A percentile compares a stretch with the other conserved stretches of the same genome.
These are phyloP conservation scores for Orthonevra nobilis DNA, from an alignment of 2,888 invertebrate species.

Conservation along the genomic window DNA sequence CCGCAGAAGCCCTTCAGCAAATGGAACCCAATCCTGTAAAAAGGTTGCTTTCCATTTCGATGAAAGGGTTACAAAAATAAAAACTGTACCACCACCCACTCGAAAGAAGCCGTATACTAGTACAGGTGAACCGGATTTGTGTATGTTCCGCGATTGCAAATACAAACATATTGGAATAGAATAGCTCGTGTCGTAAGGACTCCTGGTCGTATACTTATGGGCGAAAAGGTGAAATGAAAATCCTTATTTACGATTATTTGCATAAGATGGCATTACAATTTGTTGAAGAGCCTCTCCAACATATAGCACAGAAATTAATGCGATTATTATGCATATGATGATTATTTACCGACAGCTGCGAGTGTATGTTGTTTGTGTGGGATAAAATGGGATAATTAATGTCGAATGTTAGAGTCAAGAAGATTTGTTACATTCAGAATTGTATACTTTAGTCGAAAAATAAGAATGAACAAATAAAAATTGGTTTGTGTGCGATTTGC, in stretches of 20 bases:
- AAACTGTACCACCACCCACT: too few relatives aligned
- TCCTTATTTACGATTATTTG: slow-evolving; percentile 60
- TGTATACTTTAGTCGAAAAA: too few relatives aligned
- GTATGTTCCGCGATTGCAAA: too few relatives aligned
- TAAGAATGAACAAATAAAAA: too few relatives aligned
- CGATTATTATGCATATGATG: slow-evolving; percentile 29
- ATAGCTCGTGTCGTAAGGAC: too few relatives aligned
- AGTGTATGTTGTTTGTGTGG: not conserved
- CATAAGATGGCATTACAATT: slow-evolving; percentile 43
- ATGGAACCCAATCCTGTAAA: slow-evolving; percentile 9
- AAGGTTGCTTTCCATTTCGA: too few relatives aligned
- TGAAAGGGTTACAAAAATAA: too few relatives aligned
- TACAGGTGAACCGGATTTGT: too few relatives aligned
- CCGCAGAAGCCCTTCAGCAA: slow-evolving; percentile 8
- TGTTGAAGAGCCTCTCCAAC: slow-evolving; percentile 10
- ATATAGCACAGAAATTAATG: slow-evolving; percentile 29
- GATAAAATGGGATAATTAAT: not conserved
- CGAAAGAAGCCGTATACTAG: too few relatives aligned
- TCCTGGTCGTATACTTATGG: too few relatives aligned
- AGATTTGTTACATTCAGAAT: slow-evolving; percentile 3
- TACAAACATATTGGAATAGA: too few relatives aligned
- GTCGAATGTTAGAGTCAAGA: not conserved
- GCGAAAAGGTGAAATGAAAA: slow-evolving; percentile 24
- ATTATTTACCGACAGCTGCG: slow-evolving; percentile 5
- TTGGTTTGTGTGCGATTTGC: too few relatives aligned